Conservation (phyloP, 2,888 invertebrate species). For the Lasiommata megera region DNA sequence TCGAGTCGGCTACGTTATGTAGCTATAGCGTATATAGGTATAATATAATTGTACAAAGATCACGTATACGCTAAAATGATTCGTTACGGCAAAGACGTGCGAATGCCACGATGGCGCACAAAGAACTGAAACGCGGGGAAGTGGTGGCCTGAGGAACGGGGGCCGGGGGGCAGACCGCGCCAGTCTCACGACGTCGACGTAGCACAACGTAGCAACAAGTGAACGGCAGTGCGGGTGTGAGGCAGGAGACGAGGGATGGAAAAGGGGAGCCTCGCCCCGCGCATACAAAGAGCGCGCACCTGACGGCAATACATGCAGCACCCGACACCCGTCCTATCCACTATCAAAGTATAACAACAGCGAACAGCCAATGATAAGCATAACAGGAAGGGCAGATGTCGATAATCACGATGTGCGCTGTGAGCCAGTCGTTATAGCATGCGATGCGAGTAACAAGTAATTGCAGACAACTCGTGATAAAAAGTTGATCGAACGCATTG, state of each 20-base stretch:
- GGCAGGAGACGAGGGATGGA: slow-evolving; percentile 44
- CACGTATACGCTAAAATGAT: slow-evolving; percentile 56
- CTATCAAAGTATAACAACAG: slow-evolving; percentile 39
- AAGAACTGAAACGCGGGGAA: slow-evolving; percentile 78
- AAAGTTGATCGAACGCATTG: slow-evolving; percentile 8
- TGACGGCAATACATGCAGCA: slow-evolving; percentile 56
- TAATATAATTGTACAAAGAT: slow-evolving; percentile 43
- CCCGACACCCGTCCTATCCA: slow-evolving; percentile 36
- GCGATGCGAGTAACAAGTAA: neutral
- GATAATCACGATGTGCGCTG: slow-evolving; percentile 49
- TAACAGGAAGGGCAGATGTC: slow-evolving; percentile 66
- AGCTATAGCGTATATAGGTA: slow-evolving; percentile 26
- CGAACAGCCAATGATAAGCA: slow-evolving; percentile 38
- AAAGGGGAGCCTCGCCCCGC: slow-evolving; percentile 50
- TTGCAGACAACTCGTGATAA: slow-evolving; percentile 7
- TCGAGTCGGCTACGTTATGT: slow-evolving; percentile 53
- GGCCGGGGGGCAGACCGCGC: slow-evolving; percentile 58
- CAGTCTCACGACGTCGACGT: slow-evolving; percentile 59
- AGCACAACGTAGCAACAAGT: slow-evolving; percentile 77
- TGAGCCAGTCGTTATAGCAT: slow-evolving; percentile 13
- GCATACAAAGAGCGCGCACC: slow-evolving; percentile 60
- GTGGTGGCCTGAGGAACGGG: slow-evolving; percentile 55
- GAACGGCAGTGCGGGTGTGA: slow-evolving; percentile 68
- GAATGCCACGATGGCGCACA: slow-evolving; percentile 70
- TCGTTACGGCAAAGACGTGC: slow-evolving; percentile 62